These are phyloP conservation scores for Distichodus sexfasciatus DNA, from an alignment of 2,797 vertebrate species.

Conservation along the genomic window DNA sequence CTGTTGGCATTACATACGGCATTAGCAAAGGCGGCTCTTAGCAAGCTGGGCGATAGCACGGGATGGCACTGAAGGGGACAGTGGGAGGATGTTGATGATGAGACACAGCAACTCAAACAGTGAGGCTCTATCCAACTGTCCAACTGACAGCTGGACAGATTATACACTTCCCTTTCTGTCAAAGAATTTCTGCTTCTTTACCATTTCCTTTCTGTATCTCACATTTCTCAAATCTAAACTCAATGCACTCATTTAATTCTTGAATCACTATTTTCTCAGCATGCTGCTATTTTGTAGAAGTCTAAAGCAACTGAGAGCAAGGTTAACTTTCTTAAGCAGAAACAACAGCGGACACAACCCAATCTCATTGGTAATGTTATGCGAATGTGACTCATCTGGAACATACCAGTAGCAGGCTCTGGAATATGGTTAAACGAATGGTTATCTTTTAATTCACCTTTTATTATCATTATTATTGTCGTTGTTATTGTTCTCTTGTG, in stretches of 20 bases:
- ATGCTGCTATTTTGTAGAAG: neutral
- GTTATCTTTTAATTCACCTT: conserved; percentile 52
- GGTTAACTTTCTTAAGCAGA: neutral
- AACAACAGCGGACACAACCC: conserved; percentile 11
- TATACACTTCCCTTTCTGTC: conserved; percentile 8
- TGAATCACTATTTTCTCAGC: neutral
- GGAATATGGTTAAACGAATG: conserved; percentile 72
- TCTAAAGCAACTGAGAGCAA: too few species aligned
- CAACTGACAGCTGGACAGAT: conserved; percentile 18
- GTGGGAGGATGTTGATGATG: neutral
- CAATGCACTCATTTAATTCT: neutral
- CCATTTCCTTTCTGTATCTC: neutral
- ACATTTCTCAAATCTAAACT: neutral
- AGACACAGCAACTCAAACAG: conserved; percentile 25
- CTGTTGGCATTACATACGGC: conserved; percentile 37
- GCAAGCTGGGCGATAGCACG: conserved; percentile 36
- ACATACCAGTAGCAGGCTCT: conserved; percentile 51
- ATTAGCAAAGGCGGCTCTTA: conserved; percentile 33
- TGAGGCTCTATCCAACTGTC: conserved; percentile 26
- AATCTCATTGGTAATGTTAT: neutral
- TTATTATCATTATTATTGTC: conserved; percentile 64
- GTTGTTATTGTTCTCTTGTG: conserved; percentile 83
- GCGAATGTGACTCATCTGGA: conserved; percentile 14
- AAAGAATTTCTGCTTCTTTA: neutral
- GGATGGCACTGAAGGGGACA: conserved; percentile 34